phyloP scores from a whole-genome alignment of 2,797 vertebrate genomes.

The Zalophus californianus region DNA sequence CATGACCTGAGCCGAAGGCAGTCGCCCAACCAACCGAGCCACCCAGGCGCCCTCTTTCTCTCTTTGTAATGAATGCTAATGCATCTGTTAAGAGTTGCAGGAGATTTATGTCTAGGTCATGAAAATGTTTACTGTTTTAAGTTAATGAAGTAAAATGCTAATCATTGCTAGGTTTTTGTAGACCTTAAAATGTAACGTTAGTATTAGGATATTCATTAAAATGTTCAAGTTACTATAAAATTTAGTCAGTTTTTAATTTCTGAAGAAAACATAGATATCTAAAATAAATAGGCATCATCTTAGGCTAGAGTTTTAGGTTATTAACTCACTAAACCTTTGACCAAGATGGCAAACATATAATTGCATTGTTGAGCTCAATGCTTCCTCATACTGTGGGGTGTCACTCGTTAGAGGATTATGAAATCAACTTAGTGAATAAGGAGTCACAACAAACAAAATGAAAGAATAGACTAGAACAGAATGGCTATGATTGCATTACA shows the following conservation, averaged over 20 bases:
- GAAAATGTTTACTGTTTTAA: conserved; percentile 26
- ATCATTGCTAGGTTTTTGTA: conserved; percentile 36
- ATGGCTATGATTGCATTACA: background rate
- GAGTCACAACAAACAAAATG: background rate
- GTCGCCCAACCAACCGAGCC: too few relatives aligned
- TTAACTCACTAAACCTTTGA: background rate
- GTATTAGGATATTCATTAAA: background rate
- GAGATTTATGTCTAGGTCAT: conserved; percentile 7
- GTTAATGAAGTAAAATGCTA: conserved; percentile 64
- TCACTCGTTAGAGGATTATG: background rate
- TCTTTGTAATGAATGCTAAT: background rate
- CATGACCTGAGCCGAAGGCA: too few relatives aligned
- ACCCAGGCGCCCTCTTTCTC: background rate
- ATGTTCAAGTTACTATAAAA: background rate
- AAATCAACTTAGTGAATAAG: background rate
- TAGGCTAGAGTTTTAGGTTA: background rate
- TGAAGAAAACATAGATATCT: background rate
- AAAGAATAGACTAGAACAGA: conserved; percentile 2
- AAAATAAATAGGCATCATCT: background rate
- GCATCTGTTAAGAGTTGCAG: background rate
- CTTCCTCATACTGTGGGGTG: background rate
- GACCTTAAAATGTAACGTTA: conserved; percentile 39
- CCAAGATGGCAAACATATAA: background rate
- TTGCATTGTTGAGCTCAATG: background rate
- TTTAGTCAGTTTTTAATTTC: conserved; percentile 28